A percentile compares a stretch with the other conserved stretches of the same genome.
Conservation (phyloP, 1,140 invertebrate species). For the Aplysia californica region DNA sequence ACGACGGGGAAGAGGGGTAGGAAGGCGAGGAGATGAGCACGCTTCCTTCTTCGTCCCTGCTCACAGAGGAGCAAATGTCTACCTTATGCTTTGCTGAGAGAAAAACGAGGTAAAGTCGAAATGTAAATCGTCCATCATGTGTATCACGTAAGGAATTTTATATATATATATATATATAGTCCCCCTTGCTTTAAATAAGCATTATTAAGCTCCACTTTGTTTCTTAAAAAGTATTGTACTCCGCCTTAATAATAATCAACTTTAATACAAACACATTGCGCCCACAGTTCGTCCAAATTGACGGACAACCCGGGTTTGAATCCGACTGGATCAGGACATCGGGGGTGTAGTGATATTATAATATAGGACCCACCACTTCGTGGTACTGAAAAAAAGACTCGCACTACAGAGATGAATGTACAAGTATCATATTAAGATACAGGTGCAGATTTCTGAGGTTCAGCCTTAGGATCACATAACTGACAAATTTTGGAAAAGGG, state of each 20-base stretch:
- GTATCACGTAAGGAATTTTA: no score
- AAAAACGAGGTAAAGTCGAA: not conserved
- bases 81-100: not conserved
- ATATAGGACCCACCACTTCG: no score
- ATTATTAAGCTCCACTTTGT: not conserved
- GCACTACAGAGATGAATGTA: not conserved
- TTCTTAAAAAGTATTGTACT: no score
- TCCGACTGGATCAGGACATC: not conserved
- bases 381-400: no score
- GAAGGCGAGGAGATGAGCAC: slow-evolving; percentile 2
- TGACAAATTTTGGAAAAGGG: not conserved
- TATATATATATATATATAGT: not conserved
- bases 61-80: not conserved
- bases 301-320: no score
- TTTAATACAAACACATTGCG: no score
- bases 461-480: not conserved
- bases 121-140: no score
- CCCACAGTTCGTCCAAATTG: no score
- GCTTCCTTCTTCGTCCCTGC: not conserved
- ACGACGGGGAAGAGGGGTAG: not conserved
- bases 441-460: not conserved
- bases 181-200: not conserved
- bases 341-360: not conserved
- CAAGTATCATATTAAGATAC: not conserved
- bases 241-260: no score